Conservation (phyloP, 2,797 vertebrate genomes). For the Lateolabrax maculatus region DNA sequence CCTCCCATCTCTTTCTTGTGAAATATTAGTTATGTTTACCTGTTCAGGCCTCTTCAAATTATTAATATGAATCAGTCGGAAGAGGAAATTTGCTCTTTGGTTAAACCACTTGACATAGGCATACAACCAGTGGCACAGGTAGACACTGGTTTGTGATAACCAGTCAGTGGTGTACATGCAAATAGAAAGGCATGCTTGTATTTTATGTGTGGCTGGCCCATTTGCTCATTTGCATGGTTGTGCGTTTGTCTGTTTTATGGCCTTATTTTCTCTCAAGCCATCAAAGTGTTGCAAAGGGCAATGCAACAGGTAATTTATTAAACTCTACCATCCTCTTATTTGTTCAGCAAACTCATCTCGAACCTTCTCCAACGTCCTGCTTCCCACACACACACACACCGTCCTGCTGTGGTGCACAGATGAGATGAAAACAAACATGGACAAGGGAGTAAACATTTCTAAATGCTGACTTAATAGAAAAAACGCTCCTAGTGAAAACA, state of each 20-base stretch:
- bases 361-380: slow-evolving; percentile 38
- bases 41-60: background rate
- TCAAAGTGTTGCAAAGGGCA: slow-evolving; percentile 51
- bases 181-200: background rate
- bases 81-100: background rate
- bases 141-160: background rate
- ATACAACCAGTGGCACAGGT: background rate
- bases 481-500: slow-evolving; percentile 68
- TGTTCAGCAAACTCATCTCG: slow-evolving; percentile 65
- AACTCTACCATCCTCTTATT: slow-evolving; percentile 55
- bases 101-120: background rate
- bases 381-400: slow-evolving; percentile 42
- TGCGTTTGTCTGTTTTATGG: slow-evolving; percentile 16
- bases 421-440: slow-evolving; percentile 78
- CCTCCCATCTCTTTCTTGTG: background rate
- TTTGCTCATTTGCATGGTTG: background rate
- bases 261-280: slow-evolving; percentile 21
- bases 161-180: background rate
- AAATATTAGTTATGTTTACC: background rate
- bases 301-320: slow-evolving; percentile 54
- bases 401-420: slow-evolving; percentile 60
- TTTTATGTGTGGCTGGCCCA: background rate
- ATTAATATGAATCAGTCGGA: background rate
- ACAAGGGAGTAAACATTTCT: slow-evolving; percentile 75
- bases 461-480: slow-evolving; percentile 82